Base-by-base conservation (phyloP, 2,797 vertebrate species). In the Anguilla pacifica region DNA sequence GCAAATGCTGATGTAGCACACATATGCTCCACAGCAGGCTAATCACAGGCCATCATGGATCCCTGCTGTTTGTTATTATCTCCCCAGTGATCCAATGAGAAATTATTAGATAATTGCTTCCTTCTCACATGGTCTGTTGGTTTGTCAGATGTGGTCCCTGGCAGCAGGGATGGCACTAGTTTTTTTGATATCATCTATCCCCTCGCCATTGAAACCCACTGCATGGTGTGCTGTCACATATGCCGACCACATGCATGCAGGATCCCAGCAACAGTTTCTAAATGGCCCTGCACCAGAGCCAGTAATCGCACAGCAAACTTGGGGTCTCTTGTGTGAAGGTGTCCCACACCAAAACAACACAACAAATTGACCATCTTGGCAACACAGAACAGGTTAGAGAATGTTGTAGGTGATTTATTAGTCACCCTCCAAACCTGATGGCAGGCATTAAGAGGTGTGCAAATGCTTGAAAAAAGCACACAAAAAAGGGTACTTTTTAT, bases 331-430 rank as follows among this genome's bases (percentile, higher is more conserved):
- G 39, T 39, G 31, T 81, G 77, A 81, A 25, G 39, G 39, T 81
- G 77, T 49, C 55, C 59, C 72, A 85, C 57, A 83, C 88, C 49
- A 86, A 90, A 90, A 92, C 92, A 88, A 88, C 86, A 88, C 39
- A 59, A 85, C 83, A 90, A 91, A 92, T 91, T 81, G 86, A 90
- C 88, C 88, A 91, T 91, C 87, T 86, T 90, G 85, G 85, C 67
- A 28, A 85, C 77, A 57, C 11, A 39, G 87, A 89, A 85, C 79
- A 74, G 86, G 22, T 90, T 89, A 88, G 85, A 90, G 87, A 83
- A 70, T 70, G 28, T 70, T 87, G 83, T 88, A 85, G 46, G 86
- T 86, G 90, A 90, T 89, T 89, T 92, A 92, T 90, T 53, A 64
- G 79, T 83, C 84, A 86, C 9, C 51, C 86, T 57, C 25, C 39